These are phyloP conservation scores for Chymomyza fuscimana DNA, from an alignment of 2,888 invertebrate genomes.

Conservation along the genomic window DNA sequence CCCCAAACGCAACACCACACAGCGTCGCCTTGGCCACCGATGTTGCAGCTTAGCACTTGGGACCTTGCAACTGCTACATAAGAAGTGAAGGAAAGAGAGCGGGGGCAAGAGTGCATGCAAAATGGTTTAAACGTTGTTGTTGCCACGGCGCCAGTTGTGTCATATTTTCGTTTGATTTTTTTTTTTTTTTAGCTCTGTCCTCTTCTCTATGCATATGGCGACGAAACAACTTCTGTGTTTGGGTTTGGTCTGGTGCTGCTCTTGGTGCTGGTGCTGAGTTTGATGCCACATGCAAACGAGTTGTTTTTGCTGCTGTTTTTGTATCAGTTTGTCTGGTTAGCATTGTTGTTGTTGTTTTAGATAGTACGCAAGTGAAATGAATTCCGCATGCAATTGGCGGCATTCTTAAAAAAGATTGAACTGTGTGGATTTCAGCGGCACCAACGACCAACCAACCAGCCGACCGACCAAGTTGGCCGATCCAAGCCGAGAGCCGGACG, in stretches of 20 bases:
- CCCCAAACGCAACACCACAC: slow-evolving; percentile 10
- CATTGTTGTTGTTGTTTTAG: slow-evolving; percentile 30
- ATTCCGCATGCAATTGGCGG: slow-evolving; percentile 43
- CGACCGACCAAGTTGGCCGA: background rate
- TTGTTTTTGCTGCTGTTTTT: slow-evolving; percentile 34
- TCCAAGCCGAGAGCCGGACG: background rate
- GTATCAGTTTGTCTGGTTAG: slow-evolving; percentile 31
- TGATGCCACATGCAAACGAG: slow-evolving; percentile 59
- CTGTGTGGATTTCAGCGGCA: slow-evolving; percentile 40
- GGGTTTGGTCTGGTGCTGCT: slow-evolving; percentile 21
- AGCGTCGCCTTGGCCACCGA: slow-evolving; percentile 1
- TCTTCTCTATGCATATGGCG: background rate
- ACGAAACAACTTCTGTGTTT: background rate
- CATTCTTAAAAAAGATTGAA: slow-evolving; percentile 54
- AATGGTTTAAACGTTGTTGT: slow-evolving; percentile 2
- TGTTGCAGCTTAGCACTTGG: slow-evolving; percentile 9
- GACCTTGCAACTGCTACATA: slow-evolving; percentile 13
- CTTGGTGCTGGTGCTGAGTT: slow-evolving; percentile 26
- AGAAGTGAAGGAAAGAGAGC: background rate
- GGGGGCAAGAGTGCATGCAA: background rate
- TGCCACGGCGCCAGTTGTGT: slow-evolving; percentile 50
- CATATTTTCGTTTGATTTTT: slow-evolving; percentile 43
- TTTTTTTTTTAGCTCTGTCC: slow-evolving; percentile 21
- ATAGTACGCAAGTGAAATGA: slow-evolving; percentile 38
- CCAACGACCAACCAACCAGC: slow-evolving; percentile 25